Percentiles rank a stretch among this genome's conserved stretches.
Conservation (phyloP, 1,140 invertebrate genomes). For the Sesamia nonagrioides region DNA sequence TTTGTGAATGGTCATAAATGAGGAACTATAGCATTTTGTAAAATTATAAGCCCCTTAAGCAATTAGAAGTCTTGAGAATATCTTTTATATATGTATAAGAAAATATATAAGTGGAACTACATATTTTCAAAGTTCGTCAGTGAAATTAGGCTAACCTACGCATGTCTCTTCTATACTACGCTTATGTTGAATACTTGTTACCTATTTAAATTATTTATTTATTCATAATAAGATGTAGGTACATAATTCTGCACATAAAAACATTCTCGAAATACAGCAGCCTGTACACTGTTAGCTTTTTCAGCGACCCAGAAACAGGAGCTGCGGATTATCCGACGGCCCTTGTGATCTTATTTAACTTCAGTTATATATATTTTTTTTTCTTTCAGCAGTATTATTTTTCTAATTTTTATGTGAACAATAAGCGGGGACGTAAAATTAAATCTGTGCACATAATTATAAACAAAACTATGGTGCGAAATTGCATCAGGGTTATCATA, state of each 20-base stretch:
- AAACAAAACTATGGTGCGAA: not conserved
- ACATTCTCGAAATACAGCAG: conserved; percentile 57
- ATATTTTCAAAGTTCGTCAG: conserved; percentile 60
- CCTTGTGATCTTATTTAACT: conserved; percentile 64
- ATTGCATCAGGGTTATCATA: not conserved
- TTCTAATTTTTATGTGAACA: not conserved
- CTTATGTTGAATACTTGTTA: not conserved
- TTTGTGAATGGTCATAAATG: not conserved
- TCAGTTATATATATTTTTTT: conserved; percentile 53
- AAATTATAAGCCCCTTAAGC: conserved; percentile 65
- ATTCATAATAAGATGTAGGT: not conserved
- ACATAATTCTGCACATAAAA: conserved; percentile 29
- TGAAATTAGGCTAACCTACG: conserved; percentile 69
- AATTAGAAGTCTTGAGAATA: conserved; percentile 48
- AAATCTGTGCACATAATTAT: not conserved
- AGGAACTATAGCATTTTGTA: conserved; percentile 60
- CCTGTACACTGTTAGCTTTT: conserved; percentile 80
- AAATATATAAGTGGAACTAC: conserved; percentile 26
- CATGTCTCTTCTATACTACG: conserved; percentile 41
- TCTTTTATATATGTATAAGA: conserved; percentile 48
- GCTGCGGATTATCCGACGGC: conserved; percentile 76
- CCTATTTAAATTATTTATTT: not conserved
- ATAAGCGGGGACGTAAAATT: not conserved
- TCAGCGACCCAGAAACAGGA: conserved; percentile 76
- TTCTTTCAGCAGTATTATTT: conserved; percentile 43